Evolutionary conservation across 2,113 vertebrate genomes (phyloP), one percentile per base, ranked within the genome.

Genomic region (Pimephales promelas): DNA sequence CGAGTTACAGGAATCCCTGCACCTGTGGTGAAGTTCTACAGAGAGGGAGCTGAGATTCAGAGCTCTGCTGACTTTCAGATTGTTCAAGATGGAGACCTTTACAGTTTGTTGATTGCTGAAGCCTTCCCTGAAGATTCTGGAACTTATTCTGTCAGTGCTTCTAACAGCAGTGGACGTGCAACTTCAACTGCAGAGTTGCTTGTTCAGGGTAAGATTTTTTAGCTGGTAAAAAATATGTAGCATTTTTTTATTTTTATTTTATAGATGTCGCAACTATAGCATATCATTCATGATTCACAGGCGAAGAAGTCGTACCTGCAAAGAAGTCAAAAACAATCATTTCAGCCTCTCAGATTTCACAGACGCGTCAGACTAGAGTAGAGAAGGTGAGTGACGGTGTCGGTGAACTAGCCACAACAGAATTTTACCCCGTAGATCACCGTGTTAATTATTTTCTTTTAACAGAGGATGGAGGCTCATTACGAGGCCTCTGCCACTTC

Each of bases 31-130:
- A 99, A 98, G 94, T 99, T 99, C 93, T 98, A 97, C 92, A 94
- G 97, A 92, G 98, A 99, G 28, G 97, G 98, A 94, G 97, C 96
- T 20, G 98, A 99, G 96, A 99, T 99, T 88, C 97, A 97, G 93
- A 99, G 97, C 95, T 99, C 98, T 79, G 92, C 94, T 66, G 98
- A 99, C 96, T 99, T 99, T 88, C 94, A 95, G 94, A 97, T 99
- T 94, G 90, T 92, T 89, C 95, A 96, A 92, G 96, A 97, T 92
- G 96, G 94, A 92, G 95, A 97, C 88, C 95, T 95, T 92, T 97
- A 98, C 95, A 97, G 97, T 92, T 94, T 99, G 94, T 92, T 97
- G 86, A 97, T 97, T 93, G 94, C 94, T 10, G 96, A 97, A 94
- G 95, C 94, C 77, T 97, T 96, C 86, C 95, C 95, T n/a, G 97